phyloP scores from a whole-genome alignment of 2,888 invertebrate species.

The Erebia aethiops region DNA sequence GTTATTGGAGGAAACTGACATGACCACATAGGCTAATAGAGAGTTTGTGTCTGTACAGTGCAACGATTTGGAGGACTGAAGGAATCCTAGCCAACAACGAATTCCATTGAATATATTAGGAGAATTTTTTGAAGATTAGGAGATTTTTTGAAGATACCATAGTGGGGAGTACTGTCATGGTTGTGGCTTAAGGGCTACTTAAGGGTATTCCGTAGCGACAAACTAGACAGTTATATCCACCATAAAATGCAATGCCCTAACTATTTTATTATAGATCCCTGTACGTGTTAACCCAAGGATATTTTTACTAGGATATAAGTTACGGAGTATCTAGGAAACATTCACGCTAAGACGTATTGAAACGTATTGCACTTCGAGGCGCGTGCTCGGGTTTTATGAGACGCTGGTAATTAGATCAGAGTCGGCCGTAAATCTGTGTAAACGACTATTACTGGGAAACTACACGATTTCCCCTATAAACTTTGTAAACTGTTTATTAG shows the following conservation, averaged over 20 bases:
- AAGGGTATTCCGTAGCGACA: no score
- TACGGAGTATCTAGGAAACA: conserved; percentile 10
- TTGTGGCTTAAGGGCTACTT: no score
- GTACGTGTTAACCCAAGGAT: neutral
- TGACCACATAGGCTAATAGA: neutral
- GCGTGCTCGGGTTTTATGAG: conserved; percentile 57
- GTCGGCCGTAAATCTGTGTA: conserved; percentile 47
- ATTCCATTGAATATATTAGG: no score
- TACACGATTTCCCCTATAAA: conserved; percentile 41
- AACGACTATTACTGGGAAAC: conserved; percentile 48
- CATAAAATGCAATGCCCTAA: no score
- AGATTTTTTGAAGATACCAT: no score
- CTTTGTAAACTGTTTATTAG: conserved; percentile 40
- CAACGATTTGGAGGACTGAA: neutral
- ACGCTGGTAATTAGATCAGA: conserved; percentile 56
- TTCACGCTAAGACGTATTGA: conserved; percentile 18
- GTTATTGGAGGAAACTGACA: neutral
- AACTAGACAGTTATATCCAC: no score
- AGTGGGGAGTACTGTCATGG: no score
- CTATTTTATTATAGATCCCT: no score
- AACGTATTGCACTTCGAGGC: conserved; percentile 21
- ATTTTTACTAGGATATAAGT: conserved; percentile 13
- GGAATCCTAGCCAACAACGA: no score
- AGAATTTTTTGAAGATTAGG: no score
- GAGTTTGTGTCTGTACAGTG: neutral